A percentile compares a stretch with the other conserved stretches of the same genome.
These are phyloP conservation scores for Drosophila athabasca DNA, from an alignment of 1,140 invertebrate species.

Conservation along the genomic window DNA sequence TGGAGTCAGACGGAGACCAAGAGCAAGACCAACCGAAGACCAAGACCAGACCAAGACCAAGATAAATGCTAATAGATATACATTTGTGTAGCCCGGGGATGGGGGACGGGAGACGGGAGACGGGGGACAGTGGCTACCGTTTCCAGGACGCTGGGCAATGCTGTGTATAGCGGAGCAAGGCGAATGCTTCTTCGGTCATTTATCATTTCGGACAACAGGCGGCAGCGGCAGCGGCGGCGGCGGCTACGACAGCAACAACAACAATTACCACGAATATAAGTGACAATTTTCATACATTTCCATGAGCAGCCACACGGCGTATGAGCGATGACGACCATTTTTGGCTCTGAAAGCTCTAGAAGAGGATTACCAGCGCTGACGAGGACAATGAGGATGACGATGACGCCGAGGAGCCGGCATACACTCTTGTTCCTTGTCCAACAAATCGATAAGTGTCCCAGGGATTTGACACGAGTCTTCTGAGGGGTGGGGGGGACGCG, in stretches of 20 bases:
- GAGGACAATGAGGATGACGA: neutral
- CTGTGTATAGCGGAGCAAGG: constrained; percentile 36
- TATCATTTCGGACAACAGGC: constrained; percentile 56
- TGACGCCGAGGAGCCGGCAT: neutral
- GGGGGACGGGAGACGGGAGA: neutral
- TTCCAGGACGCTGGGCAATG: constrained; percentile 30
- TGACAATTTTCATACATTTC: constrained; percentile 74
- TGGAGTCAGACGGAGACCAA: constrained; percentile 29
- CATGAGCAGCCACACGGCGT: constrained; percentile 48
- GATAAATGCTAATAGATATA: constrained; percentile 61
- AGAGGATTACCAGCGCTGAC: constrained; percentile 18
- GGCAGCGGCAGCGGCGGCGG: neutral
- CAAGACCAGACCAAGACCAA: constrained; percentile 43
- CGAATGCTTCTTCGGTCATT: constrained; percentile 48
- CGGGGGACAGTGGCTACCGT: neutral
- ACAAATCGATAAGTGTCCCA: constrained; percentile 60
- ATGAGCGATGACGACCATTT: constrained; percentile 66
- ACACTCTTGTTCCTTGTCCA: neutral
- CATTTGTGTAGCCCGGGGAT: constrained; percentile 50
- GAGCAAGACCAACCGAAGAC: constrained; percentile 37
- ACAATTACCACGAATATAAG: constrained; percentile 64
- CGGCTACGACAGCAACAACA: constrained; percentile 17
- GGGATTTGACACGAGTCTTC: constrained; percentile 28
- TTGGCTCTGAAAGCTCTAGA: constrained; percentile 19
- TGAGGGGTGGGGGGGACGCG: neutral